Conservation (phyloP, 2,113 vertebrate species). For the Chauna torquata region DNA sequence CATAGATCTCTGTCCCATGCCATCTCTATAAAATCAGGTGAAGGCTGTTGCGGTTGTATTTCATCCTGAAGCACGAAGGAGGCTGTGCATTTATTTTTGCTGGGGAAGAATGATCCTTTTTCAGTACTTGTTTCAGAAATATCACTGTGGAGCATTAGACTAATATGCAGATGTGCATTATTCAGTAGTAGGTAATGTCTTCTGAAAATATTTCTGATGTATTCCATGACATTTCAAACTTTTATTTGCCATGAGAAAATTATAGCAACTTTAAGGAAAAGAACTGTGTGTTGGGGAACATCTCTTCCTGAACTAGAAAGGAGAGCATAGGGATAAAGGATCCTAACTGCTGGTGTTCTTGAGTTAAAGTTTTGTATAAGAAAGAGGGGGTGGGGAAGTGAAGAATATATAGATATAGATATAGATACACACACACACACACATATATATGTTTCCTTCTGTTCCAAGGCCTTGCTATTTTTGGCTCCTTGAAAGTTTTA, state of each 20-base stretch:
- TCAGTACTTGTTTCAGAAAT: not conserved
- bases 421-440: too few species aligned
- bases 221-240: not conserved
- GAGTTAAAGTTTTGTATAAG: not conserved
- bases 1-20: rapidly evolving
- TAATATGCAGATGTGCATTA: not conserved
- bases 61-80: not conserved
- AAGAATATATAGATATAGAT: too few species aligned
- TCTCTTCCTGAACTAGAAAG: not conserved
- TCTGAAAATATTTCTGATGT: not conserved
- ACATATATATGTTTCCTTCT: not conserved
- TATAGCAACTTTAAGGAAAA: not conserved
- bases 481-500: not conserved
- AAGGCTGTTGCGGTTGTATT: not conserved
- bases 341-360: not conserved
- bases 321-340: not conserved
- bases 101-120: not conserved
- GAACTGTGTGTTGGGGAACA: not conserved
- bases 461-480: not conserved
- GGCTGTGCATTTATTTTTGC: not conserved
- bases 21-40: not conserved
- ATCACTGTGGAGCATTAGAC: not conserved
- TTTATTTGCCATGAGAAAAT: not conserved
- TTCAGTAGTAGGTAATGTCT: not conserved
- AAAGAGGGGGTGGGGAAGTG: too few species aligned